Base-by-base conservation (phyloP, 2,797 vertebrate species). In the Falco columbarius region DNA sequence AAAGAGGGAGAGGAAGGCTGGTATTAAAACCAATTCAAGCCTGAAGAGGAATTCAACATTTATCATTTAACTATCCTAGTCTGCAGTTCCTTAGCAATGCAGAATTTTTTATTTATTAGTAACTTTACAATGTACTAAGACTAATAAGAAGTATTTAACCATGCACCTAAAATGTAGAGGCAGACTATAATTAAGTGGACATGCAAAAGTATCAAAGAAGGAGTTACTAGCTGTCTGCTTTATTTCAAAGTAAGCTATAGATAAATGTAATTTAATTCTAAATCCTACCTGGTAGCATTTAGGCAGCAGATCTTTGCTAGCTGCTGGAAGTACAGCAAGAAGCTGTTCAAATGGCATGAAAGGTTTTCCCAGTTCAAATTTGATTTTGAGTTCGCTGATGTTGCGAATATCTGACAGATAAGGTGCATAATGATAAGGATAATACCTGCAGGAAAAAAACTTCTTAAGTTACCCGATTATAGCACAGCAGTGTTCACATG, bases 311-410 rank as follows among this genome's bases (percentile, higher is more conserved):
- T 98, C 98, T 98, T 99, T 99, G 98, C 99, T 99, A 89, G 99
- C 99, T 94, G 99, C 98, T 92, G 99, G 99, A 75, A 99, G 98
- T 38, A 99, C 99, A 51, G 98, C 99, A 95, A 99, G 97, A 88
- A 99, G 99, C 96, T 99, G 99, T 94, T 99, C 99, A 94, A 99
- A 99, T 12, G 99, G 99, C 99, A 99, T 98, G 97, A 99, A 99
- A 90, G 99, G 99, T 90, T 98, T 99, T 66, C 90, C 99, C 11
- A 99, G 97, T 65, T 99, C 98, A 98, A 99, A 99, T 92, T 98
- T 98, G 96, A 99, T 97, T 94, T 97, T 98, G 74, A 99, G 98
- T 55, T 96, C 96, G 2, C 99, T 80, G 67, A 99, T 98, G 76
- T 99, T 99, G 74, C 92, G 98, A 96, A 99, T 99, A 96, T 99